These are phyloP conservation scores for Cacoxenus indagator DNA, from an alignment of 2,888 invertebrate genomes.

Conservation along the genomic window DNA sequence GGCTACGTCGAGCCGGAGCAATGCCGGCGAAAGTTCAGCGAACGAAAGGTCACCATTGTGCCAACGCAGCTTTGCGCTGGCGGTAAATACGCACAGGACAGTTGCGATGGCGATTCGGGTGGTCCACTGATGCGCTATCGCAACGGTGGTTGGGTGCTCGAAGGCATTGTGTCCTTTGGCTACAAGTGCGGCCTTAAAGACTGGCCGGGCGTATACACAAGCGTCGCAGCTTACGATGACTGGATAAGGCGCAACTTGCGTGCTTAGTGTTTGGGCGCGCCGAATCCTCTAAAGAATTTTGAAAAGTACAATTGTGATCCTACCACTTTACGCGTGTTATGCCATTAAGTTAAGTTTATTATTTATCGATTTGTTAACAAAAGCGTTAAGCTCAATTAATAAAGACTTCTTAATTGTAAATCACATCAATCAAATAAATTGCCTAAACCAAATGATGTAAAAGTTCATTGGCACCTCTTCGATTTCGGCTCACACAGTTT, in stretches of 20 bases:
- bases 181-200: conserved; percentile 75
- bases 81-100: conserved; percentile 77
- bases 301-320: conserved; percentile 47
- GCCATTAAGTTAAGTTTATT: not conserved
- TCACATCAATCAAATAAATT: not conserved
- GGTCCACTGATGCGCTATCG: conserved; percentile 79
- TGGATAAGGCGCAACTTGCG: conserved; percentile 69
- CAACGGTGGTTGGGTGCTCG: conserved; percentile 73
- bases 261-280: conserved; percentile 26
- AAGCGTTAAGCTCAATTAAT: not conserved
- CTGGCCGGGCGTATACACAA: conserved; percentile 79
- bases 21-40: conserved; percentile 70
- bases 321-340: conserved; percentile 29
- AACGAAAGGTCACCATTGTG: conserved; percentile 57
- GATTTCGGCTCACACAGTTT: too few relatives aligned
- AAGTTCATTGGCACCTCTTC: not conserved
- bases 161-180: conserved; percentile 80
- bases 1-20: conserved; percentile 71
- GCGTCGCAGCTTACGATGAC: conserved; percentile 74
- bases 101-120: conserved; percentile 83
- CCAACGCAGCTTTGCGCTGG: conserved; percentile 78
- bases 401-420: too few relatives aligned
- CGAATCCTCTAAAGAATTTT: conserved; percentile 32
- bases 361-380: conserved; percentile 2
- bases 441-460: not conserved